Conservation (phyloP, 2,888 invertebrate species). For the Brenthis ino region DNA sequence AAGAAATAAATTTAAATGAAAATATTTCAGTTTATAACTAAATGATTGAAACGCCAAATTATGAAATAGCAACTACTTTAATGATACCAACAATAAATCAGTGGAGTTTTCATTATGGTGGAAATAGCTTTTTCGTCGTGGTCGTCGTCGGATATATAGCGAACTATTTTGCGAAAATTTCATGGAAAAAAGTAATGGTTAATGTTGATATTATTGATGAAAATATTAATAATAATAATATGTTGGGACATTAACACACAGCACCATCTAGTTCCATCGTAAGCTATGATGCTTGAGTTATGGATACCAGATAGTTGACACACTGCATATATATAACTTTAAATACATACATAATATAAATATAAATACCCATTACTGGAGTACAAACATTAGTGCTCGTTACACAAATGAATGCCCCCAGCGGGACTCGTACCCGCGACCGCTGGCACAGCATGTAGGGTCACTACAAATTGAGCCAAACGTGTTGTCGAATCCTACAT, state of each 20-base stretch:
- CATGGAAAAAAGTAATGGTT: slow-evolving; percentile 10
- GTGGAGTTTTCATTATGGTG: slow-evolving; percentile 49
- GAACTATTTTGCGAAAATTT: slow-evolving; percentile 30
- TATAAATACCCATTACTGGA: no score
- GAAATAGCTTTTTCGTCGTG: slow-evolving; percentile 53
- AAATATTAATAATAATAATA: slow-evolving; percentile 19
- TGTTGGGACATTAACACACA: no score
- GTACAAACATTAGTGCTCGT: no score
- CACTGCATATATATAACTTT: no score
- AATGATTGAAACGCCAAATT: slow-evolving; percentile 57
- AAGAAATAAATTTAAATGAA: background rate
- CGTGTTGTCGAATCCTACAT: slow-evolving; percentile 48
- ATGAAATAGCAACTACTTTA: slow-evolving; percentile 50
- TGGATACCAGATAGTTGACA: no score
- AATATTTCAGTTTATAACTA: slow-evolving; percentile 55
- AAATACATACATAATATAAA: no score
- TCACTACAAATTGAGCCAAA: no score
- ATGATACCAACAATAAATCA: slow-evolving; percentile 40
- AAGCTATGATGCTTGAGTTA: no score
- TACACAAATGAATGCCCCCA: no score
- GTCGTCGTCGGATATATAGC: slow-evolving; percentile 55
- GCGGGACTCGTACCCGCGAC: no score
- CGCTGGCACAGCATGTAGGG: no score
- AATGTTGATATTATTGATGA: slow-evolving; percentile 10
- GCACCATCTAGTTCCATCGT: no score